Evolutionary conservation across 2,888 invertebrate species (phyloP), one percentile per base, ranked within the genome.

Genomic region (Netelia melanura): DNA sequence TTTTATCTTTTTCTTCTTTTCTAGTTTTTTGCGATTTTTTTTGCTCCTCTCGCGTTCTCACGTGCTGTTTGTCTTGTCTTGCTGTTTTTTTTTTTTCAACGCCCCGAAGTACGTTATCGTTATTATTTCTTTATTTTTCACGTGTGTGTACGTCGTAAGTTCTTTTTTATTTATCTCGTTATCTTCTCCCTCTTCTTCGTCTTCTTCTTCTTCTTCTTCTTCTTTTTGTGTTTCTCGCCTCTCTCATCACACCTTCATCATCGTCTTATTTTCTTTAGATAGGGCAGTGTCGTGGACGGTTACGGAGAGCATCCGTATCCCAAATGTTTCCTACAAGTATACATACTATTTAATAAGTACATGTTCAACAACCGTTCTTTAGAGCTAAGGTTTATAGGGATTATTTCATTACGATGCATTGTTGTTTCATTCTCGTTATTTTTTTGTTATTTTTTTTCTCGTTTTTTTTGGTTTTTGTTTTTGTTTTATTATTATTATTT

Each of bases 221-320:
- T 65, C 17, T 78, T 70, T 23, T 72, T 54, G 30, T 72, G 30
- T 52, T 79, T 86, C 84, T 67, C 54, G 67, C 64, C 38, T 38
- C 6, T 6, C 38, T 38, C 38, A 6, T 38, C 38, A 38, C 38
- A 38, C 38, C 38, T 38, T 38, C 38, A 38, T 38, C 38, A 6
- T 38, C 52, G 75, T 77, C 75, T 88, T 84, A 88, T 87, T 85
- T 81, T 89, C 88, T 88, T 89, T 91, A 90, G 89, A 91, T 89
- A 92, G 93, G 93, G 93, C 93, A 93, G 93, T 93, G 93, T 92
- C 90, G 92, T 92, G 92, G 93, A 93, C 93, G 93, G 92, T 91
- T 92, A 93, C 93, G 93, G 92, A 93, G 87, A 88, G 81, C 88
- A 92, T 93, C 93, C 93, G 92, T 90, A 91, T 90, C 92, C 92